Evolutionary conservation across 2,113 vertebrate species (phyloP).

Genomic region (Brachirus orientalis): DNA sequence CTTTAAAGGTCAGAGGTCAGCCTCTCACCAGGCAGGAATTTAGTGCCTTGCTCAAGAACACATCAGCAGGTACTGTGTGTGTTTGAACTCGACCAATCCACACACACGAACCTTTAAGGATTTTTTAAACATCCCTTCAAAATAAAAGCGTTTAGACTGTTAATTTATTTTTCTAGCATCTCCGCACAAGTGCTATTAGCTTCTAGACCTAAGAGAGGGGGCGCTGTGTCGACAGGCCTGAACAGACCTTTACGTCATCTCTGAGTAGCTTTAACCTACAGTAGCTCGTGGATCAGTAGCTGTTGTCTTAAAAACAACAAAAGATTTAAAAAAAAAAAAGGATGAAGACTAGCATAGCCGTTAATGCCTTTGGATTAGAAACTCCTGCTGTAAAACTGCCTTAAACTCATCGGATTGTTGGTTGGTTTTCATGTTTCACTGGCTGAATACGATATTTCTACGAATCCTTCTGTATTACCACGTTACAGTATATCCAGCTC

Average conservation of each 20-base stretch:
- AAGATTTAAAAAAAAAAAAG: slow-evolving; percentile 70
- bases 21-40: slow-evolving; percentile 1
- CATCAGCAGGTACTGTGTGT: slow-evolving; percentile 39
- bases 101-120: background rate
- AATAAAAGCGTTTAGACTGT: slow-evolving; percentile 71
- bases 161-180: slow-evolving; percentile 77
- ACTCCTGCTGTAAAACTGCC: slow-evolving; percentile 84
- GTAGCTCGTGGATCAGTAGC: slow-evolving; percentile 89
- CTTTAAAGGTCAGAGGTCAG: slow-evolving; percentile 24
- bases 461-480: slow-evolving; percentile 62
- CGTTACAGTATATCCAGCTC: slow-evolving; percentile 79
- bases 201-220: slow-evolving; percentile 84
- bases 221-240: background rate
- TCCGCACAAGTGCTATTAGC: slow-evolving; percentile 81
- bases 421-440: slow-evolving; percentile 68
- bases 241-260: slow-evolving; percentile 35
- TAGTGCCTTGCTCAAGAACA: slow-evolving; percentile 60
- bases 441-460: slow-evolving; percentile 63
- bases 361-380: slow-evolving; percentile 88
- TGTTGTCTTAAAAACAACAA: slow-evolving; percentile 71
- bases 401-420: slow-evolving; percentile 78
- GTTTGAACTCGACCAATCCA: slow-evolving; percentile 5
- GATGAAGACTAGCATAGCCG: slow-evolving; percentile 81
- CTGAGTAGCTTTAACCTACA: slow-evolving; percentile 91
- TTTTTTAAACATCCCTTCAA: slow-evolving; percentile 15